These are phyloP conservation scores for Trachelus tabidus DNA, from an alignment of 2,888 invertebrate species.

Conservation along the genomic window DNA sequence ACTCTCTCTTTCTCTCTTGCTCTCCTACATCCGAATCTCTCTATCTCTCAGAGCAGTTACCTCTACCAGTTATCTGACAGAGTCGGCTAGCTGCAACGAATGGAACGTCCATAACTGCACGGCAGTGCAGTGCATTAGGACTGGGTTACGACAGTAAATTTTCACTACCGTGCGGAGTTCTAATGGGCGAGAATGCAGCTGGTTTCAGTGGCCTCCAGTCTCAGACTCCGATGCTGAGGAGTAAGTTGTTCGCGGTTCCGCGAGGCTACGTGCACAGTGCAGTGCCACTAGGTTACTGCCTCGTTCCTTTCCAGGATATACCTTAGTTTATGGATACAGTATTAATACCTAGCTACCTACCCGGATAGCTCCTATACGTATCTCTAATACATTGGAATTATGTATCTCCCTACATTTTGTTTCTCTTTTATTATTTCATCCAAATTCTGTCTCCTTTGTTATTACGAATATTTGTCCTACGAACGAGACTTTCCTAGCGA, in stretches of 20 bases:
- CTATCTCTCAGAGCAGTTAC: conserved; percentile 4
- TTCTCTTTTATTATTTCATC: neutral
- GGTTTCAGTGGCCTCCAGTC: conserved; percentile 60
- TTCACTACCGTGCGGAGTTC: conserved; percentile 64
- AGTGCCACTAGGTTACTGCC: neutral
- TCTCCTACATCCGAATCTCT: neutral
- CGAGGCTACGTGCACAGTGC: conserved; percentile 14
- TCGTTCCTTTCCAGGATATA: neutral
- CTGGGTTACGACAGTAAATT: conserved; percentile 65
- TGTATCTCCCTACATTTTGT: neutral
- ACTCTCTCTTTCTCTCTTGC: conserved; percentile 16
- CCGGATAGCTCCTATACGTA: neutral
- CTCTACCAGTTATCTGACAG: neutral
- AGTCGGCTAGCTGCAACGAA: conserved; percentile 34
- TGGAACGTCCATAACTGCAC: conserved; percentile 59
- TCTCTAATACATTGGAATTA: neutral
- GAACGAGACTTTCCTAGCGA: neutral
- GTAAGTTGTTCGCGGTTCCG: conserved; percentile 59
- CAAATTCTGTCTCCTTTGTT: neutral
- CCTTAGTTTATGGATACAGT: neutral
- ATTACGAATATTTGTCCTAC: neutral
- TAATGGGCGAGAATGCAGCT: conserved; percentile 65
- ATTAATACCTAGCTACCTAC: neutral
- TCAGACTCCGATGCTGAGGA: conserved; percentile 30
- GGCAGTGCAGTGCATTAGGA: conserved; percentile 60